A percentile compares a stretch with the other conserved stretches of the same genome.
These are phyloP conservation scores for Halcyon smyrnensis DNA, from an alignment of 2,797 vertebrate species.

Conservation along the genomic window DNA sequence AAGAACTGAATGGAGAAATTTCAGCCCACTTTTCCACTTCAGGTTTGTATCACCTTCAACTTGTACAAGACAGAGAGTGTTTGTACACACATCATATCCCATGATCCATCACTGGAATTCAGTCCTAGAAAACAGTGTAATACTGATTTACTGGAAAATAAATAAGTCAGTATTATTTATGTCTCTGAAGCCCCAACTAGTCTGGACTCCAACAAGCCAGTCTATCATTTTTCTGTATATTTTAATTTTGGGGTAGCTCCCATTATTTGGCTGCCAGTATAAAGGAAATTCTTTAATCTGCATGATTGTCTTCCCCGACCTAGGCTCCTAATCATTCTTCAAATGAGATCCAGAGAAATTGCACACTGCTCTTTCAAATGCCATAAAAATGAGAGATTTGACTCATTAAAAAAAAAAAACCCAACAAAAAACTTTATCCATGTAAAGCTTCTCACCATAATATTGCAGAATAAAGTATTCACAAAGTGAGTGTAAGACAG, in stretches of 20 bases:
- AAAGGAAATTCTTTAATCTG: not conserved
- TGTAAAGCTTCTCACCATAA: not conserved
- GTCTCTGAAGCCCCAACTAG: not conserved
- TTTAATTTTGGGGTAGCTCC: not conserved
- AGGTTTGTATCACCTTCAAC: conserved; percentile 69
- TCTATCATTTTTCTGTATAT: not conserved
- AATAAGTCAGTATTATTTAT: not conserved
- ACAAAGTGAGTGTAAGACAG: not conserved
- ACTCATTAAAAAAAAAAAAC: fast-evolving
- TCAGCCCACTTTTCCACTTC: conserved; percentile 72
- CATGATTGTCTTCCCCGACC: not conserved
- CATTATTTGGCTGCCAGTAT: not conserved
- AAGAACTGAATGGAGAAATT: conserved; percentile 47
- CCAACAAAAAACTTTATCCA: too few species aligned
- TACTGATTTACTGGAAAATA: not conserved
- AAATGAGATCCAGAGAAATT: not conserved
- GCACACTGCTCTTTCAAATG: not conserved
- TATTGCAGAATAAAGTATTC: not conserved
- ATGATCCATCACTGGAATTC: not conserved
- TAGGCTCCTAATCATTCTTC: not conserved
- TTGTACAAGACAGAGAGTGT: not conserved
- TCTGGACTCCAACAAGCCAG: not conserved
- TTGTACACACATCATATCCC: not conserved
- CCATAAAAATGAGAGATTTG: not conserved
- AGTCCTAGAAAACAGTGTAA: not conserved